phyloP scores from a whole-genome alignment of 2,888 invertebrate genomes.

The Erebia epiphron region DNA sequence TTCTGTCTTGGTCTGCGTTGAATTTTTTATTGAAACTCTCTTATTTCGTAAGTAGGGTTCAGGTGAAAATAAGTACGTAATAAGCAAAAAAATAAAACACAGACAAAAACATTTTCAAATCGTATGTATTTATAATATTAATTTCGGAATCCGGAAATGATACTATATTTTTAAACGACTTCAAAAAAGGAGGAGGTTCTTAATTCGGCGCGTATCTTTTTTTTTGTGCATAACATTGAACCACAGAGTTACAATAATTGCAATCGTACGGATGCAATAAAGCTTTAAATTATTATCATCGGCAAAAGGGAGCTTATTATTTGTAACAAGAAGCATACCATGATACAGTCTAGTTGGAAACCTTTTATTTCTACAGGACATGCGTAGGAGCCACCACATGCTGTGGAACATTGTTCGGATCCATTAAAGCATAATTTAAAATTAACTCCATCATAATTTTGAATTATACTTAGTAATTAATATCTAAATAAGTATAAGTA shows the following conservation, averaged over 20 bases:
- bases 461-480: neutral
- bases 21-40: no score
- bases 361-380: conserved; percentile 14
- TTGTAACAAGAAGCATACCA: neutral
- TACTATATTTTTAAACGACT: no score
- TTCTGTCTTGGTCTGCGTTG: no score
- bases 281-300: neutral
- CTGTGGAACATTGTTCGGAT: conserved; percentile 24
- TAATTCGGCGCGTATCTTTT: no score
- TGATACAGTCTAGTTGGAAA: neutral
- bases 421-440: conserved; percentile 11
- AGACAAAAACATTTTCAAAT: no score
- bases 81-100: no score
- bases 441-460: conserved; percentile 15
- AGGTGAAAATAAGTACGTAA: no score
- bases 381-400: conserved; percentile 27
- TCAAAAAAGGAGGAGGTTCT: no score
- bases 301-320: neutral
- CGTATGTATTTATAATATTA: no score
- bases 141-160: no score
- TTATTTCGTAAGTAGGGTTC: no score
- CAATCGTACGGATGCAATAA: neutral
- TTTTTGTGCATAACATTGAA: neutral
- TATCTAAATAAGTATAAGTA: neutral
- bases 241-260: neutral